Evolutionary conservation across 1,140 invertebrate genomes (phyloP), one percentile per base, ranked within the genome.

Genomic region (Coenobita brevimanus): DNA sequence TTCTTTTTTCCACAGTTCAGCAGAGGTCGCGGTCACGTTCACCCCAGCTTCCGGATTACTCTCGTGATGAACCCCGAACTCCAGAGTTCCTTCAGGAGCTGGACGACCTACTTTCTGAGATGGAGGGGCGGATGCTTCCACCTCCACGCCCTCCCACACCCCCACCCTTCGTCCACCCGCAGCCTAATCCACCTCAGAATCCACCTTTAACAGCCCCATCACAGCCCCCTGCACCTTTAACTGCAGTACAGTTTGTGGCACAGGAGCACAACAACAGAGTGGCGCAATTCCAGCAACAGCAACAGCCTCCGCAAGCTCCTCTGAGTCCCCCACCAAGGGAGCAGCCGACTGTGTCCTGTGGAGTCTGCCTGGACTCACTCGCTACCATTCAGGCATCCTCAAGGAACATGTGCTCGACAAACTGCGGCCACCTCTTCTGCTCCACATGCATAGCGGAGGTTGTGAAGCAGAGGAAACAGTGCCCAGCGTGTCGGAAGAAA

Each of bases 401-500:
- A 3, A 75, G 85, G 46, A 87, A 8, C 24, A 69, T 87, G 36
- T 87, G 85, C 67, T 87, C 85, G 24, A 87, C 85, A 24, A 76
- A 80, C 6, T 87, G 85, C 57, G 85, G 85, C 30, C 85, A 87
- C 38, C 33, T 87, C 4, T 81, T 81, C 30, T 87, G 85, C 54
- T 87, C 85, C 24, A 38, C 75, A 0, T 87, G 85, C 50, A 80
- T 87, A 41, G 67, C 79, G 24, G 85, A 69, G 43, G 85, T 80
- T 30, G 85, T 87, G 10, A 87, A 73, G 43, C 85, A 71, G 46
- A 67, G 54, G 24, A 87, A 87, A 80, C 85, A 87, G 76, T 87
- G 85, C 33, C 85, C 85, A 21, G 85, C 80, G 21, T 87, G 85
- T 69, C 60, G 85, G 46, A 87, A 87, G 71, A 87, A 80, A 57